A percentile compares a stretch with the other conserved stretches of the same genome.
Evolutionary conservation across 2,113 vertebrate genomes (phyloP).

Genomic region (Eupsittula cactorum): DNA sequence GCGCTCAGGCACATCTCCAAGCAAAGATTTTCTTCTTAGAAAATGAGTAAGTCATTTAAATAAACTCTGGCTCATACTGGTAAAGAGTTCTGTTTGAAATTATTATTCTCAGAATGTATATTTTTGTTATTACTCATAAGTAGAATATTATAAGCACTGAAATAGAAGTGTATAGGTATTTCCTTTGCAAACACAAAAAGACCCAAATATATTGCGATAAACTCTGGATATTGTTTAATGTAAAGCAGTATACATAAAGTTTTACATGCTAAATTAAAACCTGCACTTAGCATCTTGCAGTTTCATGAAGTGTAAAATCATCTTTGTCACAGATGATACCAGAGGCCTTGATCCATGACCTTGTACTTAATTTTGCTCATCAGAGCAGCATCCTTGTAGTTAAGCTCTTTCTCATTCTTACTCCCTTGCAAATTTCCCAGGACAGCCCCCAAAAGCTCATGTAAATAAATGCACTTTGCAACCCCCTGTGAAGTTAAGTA

Average conservation of each 20-base stretch:
- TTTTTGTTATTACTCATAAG: not conserved
- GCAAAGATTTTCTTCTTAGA: slow-evolving; percentile 88
- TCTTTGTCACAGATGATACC: not conserved
- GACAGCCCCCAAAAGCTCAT: not conserved
- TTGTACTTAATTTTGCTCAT: not conserved
- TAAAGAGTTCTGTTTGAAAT: not conserved
- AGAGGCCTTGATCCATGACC: not conserved
- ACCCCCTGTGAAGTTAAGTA: not conserved
- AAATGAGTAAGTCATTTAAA: slow-evolving; percentile 77
- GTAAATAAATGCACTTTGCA: not conserved
- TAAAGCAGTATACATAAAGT: not conserved
- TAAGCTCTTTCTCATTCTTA: not conserved
- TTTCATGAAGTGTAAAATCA: not conserved
- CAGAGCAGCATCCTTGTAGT: not conserved
- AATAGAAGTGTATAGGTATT: not conserved
- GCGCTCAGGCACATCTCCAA: slow-evolving; percentile 82
- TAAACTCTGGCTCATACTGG: not conserved
- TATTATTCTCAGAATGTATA: not conserved
- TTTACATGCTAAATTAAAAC: not conserved
- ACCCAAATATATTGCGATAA: not conserved
- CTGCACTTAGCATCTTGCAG: not conserved
- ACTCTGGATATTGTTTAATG: not conserved
- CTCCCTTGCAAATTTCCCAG: not conserved
- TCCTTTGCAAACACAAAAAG: not conserved
- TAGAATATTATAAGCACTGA: not conserved